phyloP scores from a whole-genome alignment of 2,113 vertebrate genomes.

The Phycodurus eques region DNA sequence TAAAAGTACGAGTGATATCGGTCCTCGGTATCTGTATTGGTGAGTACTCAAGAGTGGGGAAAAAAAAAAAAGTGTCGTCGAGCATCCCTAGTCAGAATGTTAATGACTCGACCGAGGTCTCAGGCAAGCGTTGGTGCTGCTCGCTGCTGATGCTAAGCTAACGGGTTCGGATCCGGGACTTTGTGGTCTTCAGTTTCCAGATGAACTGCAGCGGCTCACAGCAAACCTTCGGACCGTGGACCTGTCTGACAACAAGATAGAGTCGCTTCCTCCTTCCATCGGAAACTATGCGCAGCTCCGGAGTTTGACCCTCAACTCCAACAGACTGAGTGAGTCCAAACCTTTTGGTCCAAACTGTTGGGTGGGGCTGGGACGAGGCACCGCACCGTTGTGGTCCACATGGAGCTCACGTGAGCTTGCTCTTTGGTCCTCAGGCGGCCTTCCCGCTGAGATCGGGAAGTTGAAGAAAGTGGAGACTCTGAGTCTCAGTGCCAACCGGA shows the following conservation, averaged over 20 bases:
- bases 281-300: conserved; percentile 88
- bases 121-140: background rate
- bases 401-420: background rate
- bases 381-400: background rate
- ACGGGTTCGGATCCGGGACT: background rate
- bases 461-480: conserved; percentile 94
- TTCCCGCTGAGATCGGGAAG: conserved; percentile 87
- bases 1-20: no score
- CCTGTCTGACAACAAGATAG: conserved; percentile 91
- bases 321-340: conserved; percentile 81
- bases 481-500: conserved; percentile 83
- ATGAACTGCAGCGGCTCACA: conserved; percentile 88
- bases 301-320: conserved; percentile 87
- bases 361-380: background rate
- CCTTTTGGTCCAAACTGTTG: background rate
- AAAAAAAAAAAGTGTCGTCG: no score
- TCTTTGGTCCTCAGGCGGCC: conserved; percentile 50
- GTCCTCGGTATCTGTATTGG: no score
- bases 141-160: background rate
- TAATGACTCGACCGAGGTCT: background rate
- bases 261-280: conserved; percentile 79
- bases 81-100: background rate
- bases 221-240: conserved; percentile 90
- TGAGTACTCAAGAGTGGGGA: no score
- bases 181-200: conserved; percentile 80